Evolutionary conservation across 2,113 vertebrate species (phyloP), one percentile per base, ranked within the genome.

Genomic region (Rhinogobius similis): DNA sequence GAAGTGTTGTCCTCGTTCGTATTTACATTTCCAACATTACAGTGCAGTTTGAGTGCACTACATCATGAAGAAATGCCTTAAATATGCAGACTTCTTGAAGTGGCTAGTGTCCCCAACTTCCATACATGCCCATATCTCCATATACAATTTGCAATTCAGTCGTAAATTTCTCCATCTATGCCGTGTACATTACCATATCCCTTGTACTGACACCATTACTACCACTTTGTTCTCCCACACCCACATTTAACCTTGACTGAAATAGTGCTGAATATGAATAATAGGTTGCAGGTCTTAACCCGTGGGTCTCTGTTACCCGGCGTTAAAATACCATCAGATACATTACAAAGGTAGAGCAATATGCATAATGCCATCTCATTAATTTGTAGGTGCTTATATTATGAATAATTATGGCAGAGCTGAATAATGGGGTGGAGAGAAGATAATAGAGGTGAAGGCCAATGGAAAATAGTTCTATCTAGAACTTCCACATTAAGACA

Each of bases 211-310:
- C 77, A 79, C 70, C 48, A 77, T 86, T 80, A 87, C 79, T 59
- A 65, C 79, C 56, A 78, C 68, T 81, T 73, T 76, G 64, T 84
- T 75, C 76, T 67, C 72, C 79, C n/a, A 79, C 67, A 75, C 65
- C 65, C 32, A 75, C 68, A 63, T 86, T 86, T 86, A 90, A 84
- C 85, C 90, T 85, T 88, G 85, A 76, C 48, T 82, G 65, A 80
- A 87, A 83, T 72, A 77, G 67, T 56, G 78, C 77, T 86, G 76
- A 80, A 68, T 73, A 83, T 82, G 75, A 84, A 65, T 78, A 80
- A 89, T 73, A 70, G 59, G 69, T 66, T 52, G 74, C 70, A 53
- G 79, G 70, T 86, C 62, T 53, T 84, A 83, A 82, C 72, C 85
- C 75, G 68, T 77, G 75, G 43, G 36, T 70, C 18, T 21, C 18